Conservation (phyloP, 2,113 vertebrate species). For the Camelus bactrianus region DNA sequence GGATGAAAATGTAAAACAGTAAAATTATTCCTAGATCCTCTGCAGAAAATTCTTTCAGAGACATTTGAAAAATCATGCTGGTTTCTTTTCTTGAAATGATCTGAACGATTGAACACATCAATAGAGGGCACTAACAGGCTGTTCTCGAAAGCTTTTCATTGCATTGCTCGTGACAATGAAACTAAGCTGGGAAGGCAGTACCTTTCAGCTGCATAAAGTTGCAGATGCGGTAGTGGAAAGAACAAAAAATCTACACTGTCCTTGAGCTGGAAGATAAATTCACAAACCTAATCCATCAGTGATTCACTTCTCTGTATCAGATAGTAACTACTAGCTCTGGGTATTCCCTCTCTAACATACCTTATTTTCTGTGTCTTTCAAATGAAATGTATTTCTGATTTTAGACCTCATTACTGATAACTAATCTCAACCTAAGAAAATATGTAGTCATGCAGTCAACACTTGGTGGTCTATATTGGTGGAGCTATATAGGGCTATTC, state of each 20-base stretch:
- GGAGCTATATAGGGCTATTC: background rate
- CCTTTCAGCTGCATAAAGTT: background rate
- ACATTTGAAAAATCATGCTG: background rate
- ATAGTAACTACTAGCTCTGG: background rate
- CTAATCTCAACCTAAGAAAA: background rate
- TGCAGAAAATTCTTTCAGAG: background rate
- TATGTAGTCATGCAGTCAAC: background rate
- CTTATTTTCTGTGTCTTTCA: background rate
- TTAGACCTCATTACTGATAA: background rate
- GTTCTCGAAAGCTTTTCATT: conserved; percentile 63
- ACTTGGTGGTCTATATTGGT: background rate
- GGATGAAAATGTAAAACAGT: background rate
- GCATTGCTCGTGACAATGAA: background rate
- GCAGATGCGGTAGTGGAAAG: background rate
- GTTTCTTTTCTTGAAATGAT: conserved; percentile 20
- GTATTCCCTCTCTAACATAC: background rate
- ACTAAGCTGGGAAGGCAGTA: background rate
- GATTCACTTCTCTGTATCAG: background rate
- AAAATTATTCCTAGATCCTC: background rate
- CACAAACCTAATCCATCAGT: background rate
- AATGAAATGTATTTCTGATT: background rate
- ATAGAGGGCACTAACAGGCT: conserved; percentile 76
- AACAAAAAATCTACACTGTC: background rate
- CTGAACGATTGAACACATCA: conserved; percentile 61
- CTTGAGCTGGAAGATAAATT: conserved; percentile 40